phyloP scores from a whole-genome alignment of 2,113 vertebrate species.

The Rhinolophus ferrumequinum region DNA sequence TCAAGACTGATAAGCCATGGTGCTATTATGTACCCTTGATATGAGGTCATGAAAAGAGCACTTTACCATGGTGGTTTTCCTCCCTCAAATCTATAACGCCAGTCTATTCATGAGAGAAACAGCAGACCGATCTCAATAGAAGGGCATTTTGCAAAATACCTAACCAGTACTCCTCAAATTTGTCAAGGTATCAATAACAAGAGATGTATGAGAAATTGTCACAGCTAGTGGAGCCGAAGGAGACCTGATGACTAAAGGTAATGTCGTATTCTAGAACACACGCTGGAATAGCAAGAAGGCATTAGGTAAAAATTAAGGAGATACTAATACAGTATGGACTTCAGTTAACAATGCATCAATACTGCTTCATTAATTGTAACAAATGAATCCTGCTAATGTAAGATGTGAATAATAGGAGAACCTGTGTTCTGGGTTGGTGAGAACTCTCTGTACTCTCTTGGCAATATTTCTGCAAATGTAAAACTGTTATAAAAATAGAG shows the following conservation, averaged over 20 bases:
- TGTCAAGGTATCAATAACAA: background rate
- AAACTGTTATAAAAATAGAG: background rate
- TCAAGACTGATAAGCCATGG: background rate
- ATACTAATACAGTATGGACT: background rate
- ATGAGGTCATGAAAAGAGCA: background rate
- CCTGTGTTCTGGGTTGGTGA: background rate
- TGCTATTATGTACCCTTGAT: background rate
- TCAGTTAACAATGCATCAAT: background rate
- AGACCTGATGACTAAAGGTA: background rate
- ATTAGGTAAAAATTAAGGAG: background rate
- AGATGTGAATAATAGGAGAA: background rate
- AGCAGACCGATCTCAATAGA: background rate
- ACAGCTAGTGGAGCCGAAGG: background rate
- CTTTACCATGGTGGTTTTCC: background rate
- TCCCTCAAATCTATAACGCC: background rate
- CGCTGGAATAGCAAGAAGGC: too few relatives aligned
- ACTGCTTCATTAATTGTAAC: background rate
- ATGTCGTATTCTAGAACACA: fast-evolving
- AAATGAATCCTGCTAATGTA: background rate
- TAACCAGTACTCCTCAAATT: background rate
- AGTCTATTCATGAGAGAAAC: background rate
- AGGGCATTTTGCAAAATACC: background rate
- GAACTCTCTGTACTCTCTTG: background rate
- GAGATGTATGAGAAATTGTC: background rate
- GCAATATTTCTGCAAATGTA: background rate